Conservation (phyloP, 1,140 invertebrate species). For the Hylaeus anthracinus region DNA sequence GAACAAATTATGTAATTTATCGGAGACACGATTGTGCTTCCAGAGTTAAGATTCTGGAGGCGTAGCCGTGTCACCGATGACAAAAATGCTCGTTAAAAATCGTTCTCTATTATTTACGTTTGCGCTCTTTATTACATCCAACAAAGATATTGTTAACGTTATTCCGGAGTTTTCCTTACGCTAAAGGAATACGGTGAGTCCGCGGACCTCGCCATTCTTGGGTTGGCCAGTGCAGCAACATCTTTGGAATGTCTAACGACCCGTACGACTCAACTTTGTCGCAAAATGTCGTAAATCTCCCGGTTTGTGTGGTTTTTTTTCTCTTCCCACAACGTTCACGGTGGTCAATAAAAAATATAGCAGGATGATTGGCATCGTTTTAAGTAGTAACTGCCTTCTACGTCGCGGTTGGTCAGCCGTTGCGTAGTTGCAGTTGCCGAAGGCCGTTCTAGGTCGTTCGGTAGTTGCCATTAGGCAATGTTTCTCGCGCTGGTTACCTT, state of each 20-base stretch:
- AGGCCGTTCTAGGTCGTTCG: constrained; percentile 72
- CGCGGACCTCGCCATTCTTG: neutral
- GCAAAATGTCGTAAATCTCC: constrained; percentile 8
- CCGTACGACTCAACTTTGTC: neutral
- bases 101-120: no score
- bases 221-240: neutral
- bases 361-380: constrained; percentile 41
- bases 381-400: constrained; percentile 64
- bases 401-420: constrained; percentile 63
- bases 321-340: constrained; percentile 9
- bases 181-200: neutral
- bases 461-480: constrained; percentile 57
- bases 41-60: no score
- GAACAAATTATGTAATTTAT: no score
- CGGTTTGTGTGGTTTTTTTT: neutral
- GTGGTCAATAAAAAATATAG: constrained; percentile 34
- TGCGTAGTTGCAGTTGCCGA: constrained; percentile 55
- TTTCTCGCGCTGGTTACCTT: constrained; percentile 62
- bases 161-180: neutral
- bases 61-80: no score
- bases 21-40: no score
- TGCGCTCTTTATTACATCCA: no score
- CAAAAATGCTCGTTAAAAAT: no score
- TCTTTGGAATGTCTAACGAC: neutral
- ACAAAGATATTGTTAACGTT: no score